phyloP scores from a whole-genome alignment of 2,113 vertebrate species.

The Rostratula benghalensis region DNA sequence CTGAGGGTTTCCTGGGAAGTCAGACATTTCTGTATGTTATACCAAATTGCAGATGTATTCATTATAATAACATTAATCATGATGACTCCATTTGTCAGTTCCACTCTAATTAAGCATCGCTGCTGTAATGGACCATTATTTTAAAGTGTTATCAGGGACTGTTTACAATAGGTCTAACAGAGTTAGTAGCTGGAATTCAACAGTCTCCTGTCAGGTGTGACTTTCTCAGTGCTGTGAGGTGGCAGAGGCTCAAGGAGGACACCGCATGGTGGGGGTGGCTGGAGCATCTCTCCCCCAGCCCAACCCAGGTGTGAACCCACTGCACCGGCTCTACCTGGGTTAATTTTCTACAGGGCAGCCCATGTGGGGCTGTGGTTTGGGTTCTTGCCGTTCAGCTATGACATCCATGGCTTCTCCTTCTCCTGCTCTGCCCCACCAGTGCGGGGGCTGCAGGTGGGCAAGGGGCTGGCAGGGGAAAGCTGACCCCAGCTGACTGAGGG shows the following conservation, averaged over 20 bases:
- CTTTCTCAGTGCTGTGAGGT: neutral
- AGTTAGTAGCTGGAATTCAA: neutral
- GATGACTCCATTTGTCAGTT: conserved; percentile 51
- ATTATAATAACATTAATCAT: conserved; percentile 50
- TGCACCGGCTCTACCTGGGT: neutral
- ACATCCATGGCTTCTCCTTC: neutral
- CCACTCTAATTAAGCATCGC: conserved; percentile 51
- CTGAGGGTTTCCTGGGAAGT: conserved; percentile 11
- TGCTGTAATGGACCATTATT: conserved; percentile 5
- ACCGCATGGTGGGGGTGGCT: neutral
- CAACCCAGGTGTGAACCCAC: rapidly evolving
- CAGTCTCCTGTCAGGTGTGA: neutral
- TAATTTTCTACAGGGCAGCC: neutral
- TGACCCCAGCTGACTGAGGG: neutral
- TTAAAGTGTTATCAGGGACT: conserved; percentile 18
- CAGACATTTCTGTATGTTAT: conserved; percentile 2
- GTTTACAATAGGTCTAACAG: conserved; percentile 11
- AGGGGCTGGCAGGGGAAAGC: neutral
- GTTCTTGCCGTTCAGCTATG: neutral
- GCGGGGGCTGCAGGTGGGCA: neutral
- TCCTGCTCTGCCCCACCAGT: neutral
- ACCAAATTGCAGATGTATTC: conserved; percentile 35
- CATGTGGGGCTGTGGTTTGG: neutral
- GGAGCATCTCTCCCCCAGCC: neutral
- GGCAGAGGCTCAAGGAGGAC: neutral